Conservation (phyloP, 1,140 invertebrate genomes). For the Drosophila simulans region DNA sequence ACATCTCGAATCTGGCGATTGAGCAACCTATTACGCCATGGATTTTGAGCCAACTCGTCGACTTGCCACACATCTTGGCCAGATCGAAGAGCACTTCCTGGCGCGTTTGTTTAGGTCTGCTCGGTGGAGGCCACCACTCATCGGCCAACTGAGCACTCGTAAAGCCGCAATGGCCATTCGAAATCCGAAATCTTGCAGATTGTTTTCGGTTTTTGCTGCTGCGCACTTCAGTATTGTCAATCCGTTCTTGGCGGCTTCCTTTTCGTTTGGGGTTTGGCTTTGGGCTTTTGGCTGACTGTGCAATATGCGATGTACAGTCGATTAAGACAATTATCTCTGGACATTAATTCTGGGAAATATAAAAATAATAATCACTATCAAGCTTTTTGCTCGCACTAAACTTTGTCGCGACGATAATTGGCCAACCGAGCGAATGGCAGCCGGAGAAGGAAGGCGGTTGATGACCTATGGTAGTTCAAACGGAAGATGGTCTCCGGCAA, state of each 20-base stretch:
- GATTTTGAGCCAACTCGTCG: background rate
- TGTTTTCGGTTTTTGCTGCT: conserved; percentile 23
- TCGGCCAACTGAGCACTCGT: background rate
- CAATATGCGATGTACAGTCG: conserved; percentile 17
- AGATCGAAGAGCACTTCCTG: conserved; percentile 4
- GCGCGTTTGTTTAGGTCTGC: background rate
- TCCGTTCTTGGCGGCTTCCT: background rate
- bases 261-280: background rate
- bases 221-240: conserved; percentile 12
- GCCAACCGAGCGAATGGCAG: conserved; percentile 4
- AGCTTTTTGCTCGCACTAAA: conserved; percentile 16
- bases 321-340: conserved; percentile 46
- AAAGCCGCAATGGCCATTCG: conserved; percentile 8
- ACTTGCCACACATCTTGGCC: background rate
- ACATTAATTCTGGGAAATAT: conserved; percentile 54
- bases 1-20: background rate
- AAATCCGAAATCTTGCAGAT: conserved; percentile 26
- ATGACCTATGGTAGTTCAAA: conserved; percentile 27
- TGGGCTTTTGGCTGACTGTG: conserved; percentile 21
- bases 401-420: conserved; percentile 24
- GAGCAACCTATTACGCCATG: background rate
- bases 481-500: conserved; percentile 1
- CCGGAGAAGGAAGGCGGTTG: conserved; percentile 12
- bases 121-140: background rate
- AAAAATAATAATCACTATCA: conserved; percentile 49